Base-by-base conservation (phyloP, 2,888 invertebrate species). In the Volucella bombylans region DNA sequence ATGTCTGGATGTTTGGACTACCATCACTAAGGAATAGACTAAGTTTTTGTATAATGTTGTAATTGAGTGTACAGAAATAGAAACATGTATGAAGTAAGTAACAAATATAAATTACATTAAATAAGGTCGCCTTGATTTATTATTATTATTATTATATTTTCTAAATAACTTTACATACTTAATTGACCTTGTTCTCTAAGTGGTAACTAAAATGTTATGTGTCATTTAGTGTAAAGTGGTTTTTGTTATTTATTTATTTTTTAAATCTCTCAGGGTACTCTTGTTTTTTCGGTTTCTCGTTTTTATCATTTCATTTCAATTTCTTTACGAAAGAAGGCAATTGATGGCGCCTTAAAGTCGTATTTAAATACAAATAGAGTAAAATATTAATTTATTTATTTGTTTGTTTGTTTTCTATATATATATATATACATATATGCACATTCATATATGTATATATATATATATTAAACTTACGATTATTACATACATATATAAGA, bases 161-260 rank as follows among this genome's bases (percentile, higher is more conserved):
- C 43, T n/a, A 45, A n/a, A 41, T 61, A 59, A 61, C 52, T 67
- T 31, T 79, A 31, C 31, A 72, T 79, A 72, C 62, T 65, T 72
- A 79, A 79, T 79, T 79, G 79, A 79, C 79, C 65, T 67, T 79
- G 78, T 71, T 78, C 62, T 71, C 38, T 71, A 54, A 50, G 47
- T 23, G 41, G 57, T 57, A 41, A 61, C 31, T 38, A 15, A n/a
- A n/a, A 41, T 50, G n/a, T 67, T 54, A 31, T 4, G 12, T 54
- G 47, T 45, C 15, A 47, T 23, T 41, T 50, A 45, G 23, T 8
- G 43, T 18, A 11, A 12, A 61, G 31, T 41, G 8, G 12, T 47
- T 43, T 12, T 65, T 64, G 8, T 45, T 43, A 1, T 50, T 23
- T 43, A 23, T 23, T 43, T 38, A 39, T 38, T n/a, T 52, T 31